These are phyloP conservation scores for Haliclystus octoradiatus DNA, from an alignment of 30 jellyfish, hydroid and myxozoan genomes.

Conservation along the genomic window DNA sequence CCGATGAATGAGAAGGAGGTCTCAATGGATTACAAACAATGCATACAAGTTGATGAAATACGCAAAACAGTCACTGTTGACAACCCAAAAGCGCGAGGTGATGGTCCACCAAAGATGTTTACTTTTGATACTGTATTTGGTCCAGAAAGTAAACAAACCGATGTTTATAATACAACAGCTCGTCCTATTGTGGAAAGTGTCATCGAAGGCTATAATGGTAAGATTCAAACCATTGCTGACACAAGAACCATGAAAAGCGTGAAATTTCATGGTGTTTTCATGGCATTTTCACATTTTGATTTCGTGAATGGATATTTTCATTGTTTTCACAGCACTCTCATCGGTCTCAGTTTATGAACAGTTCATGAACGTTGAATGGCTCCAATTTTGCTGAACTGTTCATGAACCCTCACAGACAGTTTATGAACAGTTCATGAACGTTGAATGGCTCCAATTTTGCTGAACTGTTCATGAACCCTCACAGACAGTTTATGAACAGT, in stretches of 20 bases:
- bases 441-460: too few species aligned
- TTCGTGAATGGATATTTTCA: background rate
- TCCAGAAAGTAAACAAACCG: conserved; percentile 94
- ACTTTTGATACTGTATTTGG: conserved; percentile 90
- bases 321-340: background rate
- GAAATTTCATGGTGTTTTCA: too few species aligned
- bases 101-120: conserved; percentile 83
- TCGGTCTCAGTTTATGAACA: background rate
- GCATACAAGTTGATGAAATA: conserved; percentile 75
- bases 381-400: too few species aligned
- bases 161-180: conserved; percentile 90
- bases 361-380: too few species aligned
- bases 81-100: conserved; percentile 27
- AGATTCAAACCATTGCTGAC: background rate
- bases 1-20: conserved; percentile 88
- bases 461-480: too few species aligned
- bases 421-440: too few species aligned
- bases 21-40: conserved; percentile 38
- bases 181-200: conserved; percentile 94
- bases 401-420: too few species aligned
- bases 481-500: too few species aligned
- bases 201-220: conserved; percentile 91
- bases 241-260: too few species aligned
- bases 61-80: conserved; percentile 62
- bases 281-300: too few species aligned